Base-by-base conservation (phyloP, 2,888 invertebrate species). In the Harpalus rufipes region DNA sequence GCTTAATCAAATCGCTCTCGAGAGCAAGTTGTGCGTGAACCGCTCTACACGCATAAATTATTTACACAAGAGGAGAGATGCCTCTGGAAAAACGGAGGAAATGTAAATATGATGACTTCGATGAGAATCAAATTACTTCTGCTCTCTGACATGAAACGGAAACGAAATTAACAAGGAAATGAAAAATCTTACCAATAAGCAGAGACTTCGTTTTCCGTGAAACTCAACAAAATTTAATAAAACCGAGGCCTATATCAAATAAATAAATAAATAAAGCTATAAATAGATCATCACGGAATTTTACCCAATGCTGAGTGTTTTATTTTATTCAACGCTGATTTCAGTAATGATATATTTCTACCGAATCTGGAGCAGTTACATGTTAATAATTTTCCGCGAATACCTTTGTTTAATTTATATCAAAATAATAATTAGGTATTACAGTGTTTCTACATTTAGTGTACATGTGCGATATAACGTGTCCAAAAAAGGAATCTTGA, bases 91-190 rank as follows among this genome's bases (percentile, higher is more conserved):
- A 79, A n/a, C 32, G 61, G 59, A n/a, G 25, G 59, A 79, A 79
- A 59, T 79, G 79, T 79, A 79, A 79, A 79, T 79, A 79, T 79
- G 79, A 79, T 79, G 79, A 79, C 79, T 79, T 79, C 79, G 61
- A 79, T 79, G 61, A 39, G 61, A 59, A 79, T 59, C 58, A 58
- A 56, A 79, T 59, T 59, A 59, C 79, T 79, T 59, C n/a, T 79
- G 58, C 79, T 79, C 14, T 32, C 25, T 68, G 68, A 68, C 68
- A 68, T 68, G 68, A 68, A 68, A 68, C 39, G 68, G n/a, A 68
- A 32, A 12, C 25, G 39, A 39, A 68, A 68, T 68, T 68, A 68
- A 39, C 16, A 16, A 14, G 14, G 59, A 51, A 51, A 59, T 59
- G 16, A 59, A 59, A 59, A 59, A 59, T 59, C 14, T 59, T 16